These are phyloP conservation scores for Corythornis madagascariensis DNA, from an alignment of 2,113 vertebrate species.

Conservation along the genomic window DNA sequence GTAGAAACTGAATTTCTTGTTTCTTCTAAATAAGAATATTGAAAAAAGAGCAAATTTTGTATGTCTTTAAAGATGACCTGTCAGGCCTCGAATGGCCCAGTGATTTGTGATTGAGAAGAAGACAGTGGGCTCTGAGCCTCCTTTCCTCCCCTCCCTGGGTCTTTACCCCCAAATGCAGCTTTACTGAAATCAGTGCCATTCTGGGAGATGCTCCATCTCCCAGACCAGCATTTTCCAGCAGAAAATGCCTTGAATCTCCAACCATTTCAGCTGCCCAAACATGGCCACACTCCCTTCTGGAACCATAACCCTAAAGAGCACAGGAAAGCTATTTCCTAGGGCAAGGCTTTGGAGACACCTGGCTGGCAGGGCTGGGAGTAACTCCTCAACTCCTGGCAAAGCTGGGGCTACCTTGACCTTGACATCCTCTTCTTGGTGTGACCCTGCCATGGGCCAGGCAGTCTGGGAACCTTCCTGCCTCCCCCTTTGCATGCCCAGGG, in stretches of 20 bases:
- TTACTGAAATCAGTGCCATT: too few species aligned
- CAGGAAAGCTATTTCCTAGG: neutral
- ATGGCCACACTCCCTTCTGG: neutral
- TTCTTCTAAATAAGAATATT: too few species aligned
- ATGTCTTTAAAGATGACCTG: too few species aligned
- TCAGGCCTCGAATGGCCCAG: too few species aligned
- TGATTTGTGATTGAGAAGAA: too few species aligned
- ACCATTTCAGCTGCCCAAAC: rapidly evolving
- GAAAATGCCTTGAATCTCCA: neutral
- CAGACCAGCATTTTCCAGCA: neutral
- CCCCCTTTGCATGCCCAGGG: neutral
- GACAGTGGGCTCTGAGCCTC: too few species aligned
- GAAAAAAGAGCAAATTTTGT: too few species aligned
- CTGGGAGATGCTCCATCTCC: too few species aligned
- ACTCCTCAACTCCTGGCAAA: neutral
- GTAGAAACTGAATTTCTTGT: neutral
- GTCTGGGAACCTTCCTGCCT: neutral
- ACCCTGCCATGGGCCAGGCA: neutral
- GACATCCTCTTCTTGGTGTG: rapidly evolving
- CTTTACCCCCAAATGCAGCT: too few species aligned
- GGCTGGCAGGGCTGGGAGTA: neutral
- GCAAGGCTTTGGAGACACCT: neutral
- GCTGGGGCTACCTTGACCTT: neutral
- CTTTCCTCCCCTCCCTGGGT: too few species aligned
- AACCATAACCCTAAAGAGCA: neutral